Percentiles rank a stretch among this genome's conserved stretches.
Evolutionary conservation across 2,888 invertebrate species (phyloP).

Genomic region (Eristalis arbustorum): DNA sequence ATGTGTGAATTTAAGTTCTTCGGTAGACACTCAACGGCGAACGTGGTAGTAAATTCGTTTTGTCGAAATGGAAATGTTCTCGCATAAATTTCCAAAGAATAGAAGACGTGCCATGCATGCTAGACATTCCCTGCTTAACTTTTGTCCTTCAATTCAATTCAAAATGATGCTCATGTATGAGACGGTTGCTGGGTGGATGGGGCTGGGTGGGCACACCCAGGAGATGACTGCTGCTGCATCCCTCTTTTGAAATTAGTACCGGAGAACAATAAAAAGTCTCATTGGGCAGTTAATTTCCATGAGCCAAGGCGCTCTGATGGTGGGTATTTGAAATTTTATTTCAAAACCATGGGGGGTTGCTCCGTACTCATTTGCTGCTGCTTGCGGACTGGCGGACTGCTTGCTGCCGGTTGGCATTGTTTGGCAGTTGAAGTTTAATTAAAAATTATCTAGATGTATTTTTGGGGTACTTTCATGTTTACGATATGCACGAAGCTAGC

Average conservation of each 20-base stretch:
- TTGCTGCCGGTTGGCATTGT: background rate
- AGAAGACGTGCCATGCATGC: constrained; percentile 57
- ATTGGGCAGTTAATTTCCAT: constrained; percentile 52
- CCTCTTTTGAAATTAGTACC: constrained; percentile 37
- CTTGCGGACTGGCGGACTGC: background rate
- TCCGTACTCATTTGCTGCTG: background rate
- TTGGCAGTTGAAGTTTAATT: constrained; percentile 45
- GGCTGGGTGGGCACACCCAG: too few relatives aligned
- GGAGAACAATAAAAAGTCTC: constrained; percentile 33
- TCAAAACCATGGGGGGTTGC: background rate
- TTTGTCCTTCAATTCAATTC: constrained; percentile 61
- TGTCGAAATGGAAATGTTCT: constrained; percentile 61
- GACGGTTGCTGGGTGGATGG: background rate
- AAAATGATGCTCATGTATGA: constrained; percentile 11
- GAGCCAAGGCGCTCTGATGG: constrained; percentile 17
- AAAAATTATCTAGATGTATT: constrained; percentile 56
- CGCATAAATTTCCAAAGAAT: constrained; percentile 64
- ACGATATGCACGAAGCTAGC: constrained; percentile 45
- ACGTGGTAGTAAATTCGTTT: constrained; percentile 60
- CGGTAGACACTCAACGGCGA: constrained; percentile 14
- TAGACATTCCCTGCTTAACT: constrained; percentile 18
- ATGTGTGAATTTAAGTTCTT: constrained; percentile 46
- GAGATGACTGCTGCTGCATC: constrained; percentile 27
- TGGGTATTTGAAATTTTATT: constrained; percentile 46
- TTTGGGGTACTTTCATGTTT: constrained; percentile 43